Evolutionary conservation across 1,140 invertebrate genomes (phyloP).

Genomic region (Zaprionus camerounensis): DNA sequence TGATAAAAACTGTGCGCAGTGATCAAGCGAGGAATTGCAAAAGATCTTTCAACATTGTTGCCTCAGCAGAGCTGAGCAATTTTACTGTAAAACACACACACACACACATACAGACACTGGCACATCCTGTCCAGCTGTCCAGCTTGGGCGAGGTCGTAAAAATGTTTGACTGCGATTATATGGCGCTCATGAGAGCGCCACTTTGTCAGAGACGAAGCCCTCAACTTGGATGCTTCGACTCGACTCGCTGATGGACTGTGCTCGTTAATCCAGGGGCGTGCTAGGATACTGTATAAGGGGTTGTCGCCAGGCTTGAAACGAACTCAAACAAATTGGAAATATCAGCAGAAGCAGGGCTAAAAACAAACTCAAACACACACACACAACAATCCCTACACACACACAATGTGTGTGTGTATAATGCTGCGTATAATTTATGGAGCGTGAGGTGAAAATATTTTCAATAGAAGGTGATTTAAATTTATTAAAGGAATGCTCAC

Average conservation of each 20-base stretch:
- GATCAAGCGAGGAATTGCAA: constrained; percentile 57
- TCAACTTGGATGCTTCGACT: neutral
- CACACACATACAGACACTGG: constrained; percentile 1
- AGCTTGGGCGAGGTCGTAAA: constrained; percentile 62
- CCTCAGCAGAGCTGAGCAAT: constrained; percentile 39
- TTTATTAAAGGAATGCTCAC: constrained; percentile 82
- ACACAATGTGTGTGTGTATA: constrained; percentile 22
- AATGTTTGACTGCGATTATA: constrained; percentile 81
- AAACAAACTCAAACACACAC: neutral
- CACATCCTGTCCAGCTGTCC: constrained; percentile 53
- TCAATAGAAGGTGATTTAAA: constrained; percentile 83
- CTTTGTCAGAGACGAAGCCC: constrained; percentile 52
- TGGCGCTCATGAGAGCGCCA: constrained; percentile 79
- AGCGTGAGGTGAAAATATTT: constrained; percentile 79
- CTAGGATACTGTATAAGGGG: constrained; percentile 1
- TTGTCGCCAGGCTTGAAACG: constrained; percentile 11
- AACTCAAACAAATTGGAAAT: constrained; percentile 31
- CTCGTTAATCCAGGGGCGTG: constrained; percentile 35
- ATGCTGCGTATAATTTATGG: constrained; percentile 70
- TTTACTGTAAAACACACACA: constrained; percentile 48
- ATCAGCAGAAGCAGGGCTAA: constrained; percentile 13
- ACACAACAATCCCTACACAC: neutral
- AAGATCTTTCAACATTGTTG: constrained; percentile 71
- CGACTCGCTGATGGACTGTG: constrained; percentile 32
- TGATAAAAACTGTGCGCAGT: constrained; percentile 76